Percentiles rank a stretch among this genome's conserved stretches.
These are phyloP conservation scores for Frieseomelitta varia DNA, from an alignment of 1,140 invertebrate species.

Conservation along the genomic window DNA sequence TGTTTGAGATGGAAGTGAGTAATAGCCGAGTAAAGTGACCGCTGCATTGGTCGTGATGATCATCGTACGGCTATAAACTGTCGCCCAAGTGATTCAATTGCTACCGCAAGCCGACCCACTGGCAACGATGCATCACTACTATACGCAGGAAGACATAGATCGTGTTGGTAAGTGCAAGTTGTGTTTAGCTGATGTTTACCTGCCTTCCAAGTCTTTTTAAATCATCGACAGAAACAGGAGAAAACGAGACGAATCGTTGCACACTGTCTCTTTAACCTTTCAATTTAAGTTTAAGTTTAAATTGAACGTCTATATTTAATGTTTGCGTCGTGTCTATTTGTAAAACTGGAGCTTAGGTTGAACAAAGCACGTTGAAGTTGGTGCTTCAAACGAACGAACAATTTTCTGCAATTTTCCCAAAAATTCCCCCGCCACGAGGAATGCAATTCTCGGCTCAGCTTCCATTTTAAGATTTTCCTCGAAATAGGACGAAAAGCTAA, in stretches of 20 bases:
- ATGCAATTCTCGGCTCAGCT: too few relatives aligned
- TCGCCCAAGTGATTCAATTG: constrained; percentile 71
- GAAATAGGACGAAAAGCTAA: too few relatives aligned
- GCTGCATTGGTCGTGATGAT: constrained; percentile 70
- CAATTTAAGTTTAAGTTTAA: background rate
- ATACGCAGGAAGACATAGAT: constrained; percentile 76
- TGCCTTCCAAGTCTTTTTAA: background rate
- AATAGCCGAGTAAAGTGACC: constrained; percentile 70
- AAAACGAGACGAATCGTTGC: background rate
- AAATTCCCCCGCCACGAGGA: too few relatives aligned
- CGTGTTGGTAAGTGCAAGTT: constrained; percentile 72
- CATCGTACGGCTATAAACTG: constrained; percentile 69
- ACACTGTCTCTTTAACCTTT: background rate
- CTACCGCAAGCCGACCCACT: constrained; percentile 61
- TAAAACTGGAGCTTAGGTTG: background rate
- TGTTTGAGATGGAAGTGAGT: constrained; percentile 68
- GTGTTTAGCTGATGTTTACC: background rate
- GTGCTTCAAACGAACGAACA: background rate
- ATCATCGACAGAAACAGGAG: background rate
- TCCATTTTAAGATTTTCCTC: too few relatives aligned
- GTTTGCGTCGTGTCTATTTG: background rate
- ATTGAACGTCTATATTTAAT: background rate
- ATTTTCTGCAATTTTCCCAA: background rate
- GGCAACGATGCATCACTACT: constrained; percentile 74
- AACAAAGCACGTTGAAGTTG: too few relatives aligned